Percentiles rank a stretch among this genome's conserved stretches.
Conservation (phyloP, 2,113 vertebrate genomes). For the Callipepla squamata region DNA sequence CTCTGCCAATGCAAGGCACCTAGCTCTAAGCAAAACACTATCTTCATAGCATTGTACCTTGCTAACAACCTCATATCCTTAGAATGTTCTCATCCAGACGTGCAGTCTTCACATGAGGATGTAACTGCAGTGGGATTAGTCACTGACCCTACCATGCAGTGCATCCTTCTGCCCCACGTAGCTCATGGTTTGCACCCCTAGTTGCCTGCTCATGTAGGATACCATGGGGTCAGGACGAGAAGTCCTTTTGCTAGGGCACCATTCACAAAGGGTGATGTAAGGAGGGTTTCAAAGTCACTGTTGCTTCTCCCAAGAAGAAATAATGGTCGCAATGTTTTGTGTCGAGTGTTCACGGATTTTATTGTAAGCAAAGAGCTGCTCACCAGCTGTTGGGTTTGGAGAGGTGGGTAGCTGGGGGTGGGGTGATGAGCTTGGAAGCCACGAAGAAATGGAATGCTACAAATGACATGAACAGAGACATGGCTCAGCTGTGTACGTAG, state of each 20-base stretch:
- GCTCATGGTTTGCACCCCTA: background rate
- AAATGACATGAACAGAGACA: background rate
- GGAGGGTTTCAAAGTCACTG: background rate
- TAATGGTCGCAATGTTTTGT: background rate
- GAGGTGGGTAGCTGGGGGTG: background rate
- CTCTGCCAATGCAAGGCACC: background rate
- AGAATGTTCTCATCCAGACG: background rate
- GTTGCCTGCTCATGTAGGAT: background rate
- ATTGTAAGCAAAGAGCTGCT: background rate
- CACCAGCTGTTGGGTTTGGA: background rate
- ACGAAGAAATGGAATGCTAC: background rate
- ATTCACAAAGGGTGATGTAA: background rate
- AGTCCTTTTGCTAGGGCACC: background rate
- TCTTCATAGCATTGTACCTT: background rate
- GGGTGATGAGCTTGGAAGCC: background rate
- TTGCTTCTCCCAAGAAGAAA: background rate
- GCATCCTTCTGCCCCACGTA: background rate
- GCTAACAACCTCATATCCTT: background rate
- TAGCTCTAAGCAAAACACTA: background rate
- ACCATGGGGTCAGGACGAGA: no score
- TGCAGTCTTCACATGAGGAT: background rate
- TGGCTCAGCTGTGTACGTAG: fast-evolving
- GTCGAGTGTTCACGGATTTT: background rate
- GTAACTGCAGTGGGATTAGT: background rate
- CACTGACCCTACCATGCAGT: fast-evolving